phyloP scores from a whole-genome alignment of 2,888 invertebrate genomes.

The Aproaerema taeniolella region DNA sequence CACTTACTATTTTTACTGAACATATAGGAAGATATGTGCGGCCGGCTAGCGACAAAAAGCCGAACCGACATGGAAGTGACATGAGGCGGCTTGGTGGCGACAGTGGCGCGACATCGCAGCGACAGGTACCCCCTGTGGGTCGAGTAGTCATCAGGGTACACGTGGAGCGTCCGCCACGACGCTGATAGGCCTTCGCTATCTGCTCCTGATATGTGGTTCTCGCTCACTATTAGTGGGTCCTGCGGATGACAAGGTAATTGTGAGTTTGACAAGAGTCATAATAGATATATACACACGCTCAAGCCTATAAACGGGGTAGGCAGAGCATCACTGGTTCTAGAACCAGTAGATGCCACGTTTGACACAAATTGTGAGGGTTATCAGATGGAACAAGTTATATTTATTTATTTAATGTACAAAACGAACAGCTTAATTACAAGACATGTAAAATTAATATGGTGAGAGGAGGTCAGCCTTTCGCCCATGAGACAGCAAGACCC shows the following conservation, averaged over 20 bases:
- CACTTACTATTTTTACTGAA: slow-evolving; percentile 73
- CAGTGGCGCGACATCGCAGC: slow-evolving; percentile 57
- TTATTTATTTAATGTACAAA: too few species aligned
- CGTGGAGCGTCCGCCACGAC: slow-evolving; percentile 64
- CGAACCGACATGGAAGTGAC: slow-evolving; percentile 64
- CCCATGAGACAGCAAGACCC: too few species aligned
- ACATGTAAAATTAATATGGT: too few species aligned
- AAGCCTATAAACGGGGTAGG: too few species aligned
- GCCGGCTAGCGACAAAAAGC: slow-evolving; percentile 57
- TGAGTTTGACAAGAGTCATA: too few species aligned
- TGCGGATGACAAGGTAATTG: slow-evolving; percentile 21
- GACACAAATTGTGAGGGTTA: too few species aligned
- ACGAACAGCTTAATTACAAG: too few species aligned
- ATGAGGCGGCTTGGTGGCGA: slow-evolving; percentile 53
- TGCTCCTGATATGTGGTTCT: slow-evolving; percentile 58
- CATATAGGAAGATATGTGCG: slow-evolving; percentile 68
- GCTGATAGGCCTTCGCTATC: slow-evolving; percentile 63
- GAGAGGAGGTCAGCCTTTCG: too few species aligned
- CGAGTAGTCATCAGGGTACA: slow-evolving; percentile 61
- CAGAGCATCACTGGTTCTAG: too few species aligned
- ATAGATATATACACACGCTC: too few species aligned
- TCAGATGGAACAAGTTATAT: too few species aligned
- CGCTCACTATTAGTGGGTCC: slow-evolving; percentile 60
- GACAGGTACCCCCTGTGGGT: slow-evolving; percentile 61
- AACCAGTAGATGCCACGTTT: too few species aligned